Evolutionary conservation across 2,797 vertebrate species (phyloP).

Genomic region (Enteromius radiatus): DNA sequence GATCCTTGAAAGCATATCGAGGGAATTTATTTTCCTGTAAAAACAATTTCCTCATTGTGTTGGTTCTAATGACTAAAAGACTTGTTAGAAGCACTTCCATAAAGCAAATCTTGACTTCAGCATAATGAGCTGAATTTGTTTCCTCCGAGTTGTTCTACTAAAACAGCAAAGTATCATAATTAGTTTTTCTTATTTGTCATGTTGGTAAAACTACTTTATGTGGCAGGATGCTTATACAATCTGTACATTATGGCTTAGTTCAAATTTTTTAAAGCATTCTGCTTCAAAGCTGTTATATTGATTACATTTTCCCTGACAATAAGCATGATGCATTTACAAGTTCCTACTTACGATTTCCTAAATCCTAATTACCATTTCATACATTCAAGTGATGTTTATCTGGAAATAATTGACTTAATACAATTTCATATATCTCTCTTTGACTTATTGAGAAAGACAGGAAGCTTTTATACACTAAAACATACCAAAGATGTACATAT

Average conservation of each 20-base stretch:
- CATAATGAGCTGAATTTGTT: conserved; percentile 37
- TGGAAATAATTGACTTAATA: neutral
- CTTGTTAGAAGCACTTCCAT: conserved; percentile 41
- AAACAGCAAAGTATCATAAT: conserved; percentile 37
- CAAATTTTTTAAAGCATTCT: neutral
- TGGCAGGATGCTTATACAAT: conserved; percentile 32
- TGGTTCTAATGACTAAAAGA: conserved; percentile 44
- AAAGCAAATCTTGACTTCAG: neutral
- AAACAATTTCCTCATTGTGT: conserved; percentile 40
- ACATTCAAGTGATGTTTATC: conserved; percentile 15
- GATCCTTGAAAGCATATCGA: conserved; percentile 35
- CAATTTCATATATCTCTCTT: neutral
- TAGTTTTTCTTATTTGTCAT: conserved; percentile 35
- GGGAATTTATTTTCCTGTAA: conserved; percentile 45
- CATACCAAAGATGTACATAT: neutral
- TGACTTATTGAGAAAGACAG: neutral
- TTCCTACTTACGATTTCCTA: neutral
- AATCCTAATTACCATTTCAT: neutral
- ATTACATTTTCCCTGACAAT: conserved; percentile 8
- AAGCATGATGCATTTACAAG: neutral
- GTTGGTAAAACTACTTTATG: conserved; percentile 28
- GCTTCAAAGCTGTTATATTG: conserved; percentile 12
- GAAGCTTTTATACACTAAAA: neutral
- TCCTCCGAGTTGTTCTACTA: neutral
- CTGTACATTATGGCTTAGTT: conserved; percentile 8